Evolutionary conservation across 2,888 invertebrate species (phyloP).

Genomic region (Campoletis raptor): DNA sequence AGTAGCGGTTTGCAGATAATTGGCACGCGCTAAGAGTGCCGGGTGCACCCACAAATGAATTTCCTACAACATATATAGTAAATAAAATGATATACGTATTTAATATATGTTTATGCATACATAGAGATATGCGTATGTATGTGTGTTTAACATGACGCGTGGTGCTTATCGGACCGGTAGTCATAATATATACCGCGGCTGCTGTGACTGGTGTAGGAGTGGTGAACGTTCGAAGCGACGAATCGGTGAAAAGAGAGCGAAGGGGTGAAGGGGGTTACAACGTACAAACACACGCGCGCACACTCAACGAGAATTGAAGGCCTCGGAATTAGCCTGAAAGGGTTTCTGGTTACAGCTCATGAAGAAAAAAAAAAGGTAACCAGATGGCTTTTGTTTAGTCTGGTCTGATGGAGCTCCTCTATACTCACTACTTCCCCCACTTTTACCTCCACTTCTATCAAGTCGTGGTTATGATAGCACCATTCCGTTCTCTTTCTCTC

Average conservation of each 20-base stretch:
- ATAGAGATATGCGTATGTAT: background rate
- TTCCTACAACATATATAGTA: conserved; percentile 1
- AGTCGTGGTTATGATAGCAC: conserved; percentile 59
- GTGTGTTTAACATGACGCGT: conserved; percentile 22
- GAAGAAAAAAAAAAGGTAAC: conserved; percentile 68
- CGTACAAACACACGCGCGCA: conserved; percentile 59
- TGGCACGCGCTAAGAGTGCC: conserved; percentile 59
- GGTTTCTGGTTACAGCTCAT: conserved; percentile 71
- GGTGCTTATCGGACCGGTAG: conserved; percentile 64
- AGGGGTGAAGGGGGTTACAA: conserved; percentile 54
- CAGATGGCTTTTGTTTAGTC: conserved; percentile 81
- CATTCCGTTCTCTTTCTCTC: background rate
- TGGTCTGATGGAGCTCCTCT: conserved; percentile 68
- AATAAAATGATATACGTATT: conserved; percentile 20
- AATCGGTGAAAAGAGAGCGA: conserved; percentile 54
- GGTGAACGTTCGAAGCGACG: conserved; percentile 62
- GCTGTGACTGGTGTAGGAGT: conserved; percentile 65
- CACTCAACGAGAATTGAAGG: conserved; percentile 64
- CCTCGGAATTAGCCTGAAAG: conserved; percentile 71
- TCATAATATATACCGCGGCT: conserved; percentile 67
- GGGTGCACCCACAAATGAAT: conserved; percentile 26
- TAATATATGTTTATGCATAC: conserved; percentile 5
- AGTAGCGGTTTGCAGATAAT: conserved; percentile 46
- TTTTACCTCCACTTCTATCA: conserved; percentile 58
- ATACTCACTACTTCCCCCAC: conserved; percentile 61